phyloP scores from a whole-genome alignment of 2,888 invertebrate genomes.

The Liopterus haemorrhoidalis region DNA sequence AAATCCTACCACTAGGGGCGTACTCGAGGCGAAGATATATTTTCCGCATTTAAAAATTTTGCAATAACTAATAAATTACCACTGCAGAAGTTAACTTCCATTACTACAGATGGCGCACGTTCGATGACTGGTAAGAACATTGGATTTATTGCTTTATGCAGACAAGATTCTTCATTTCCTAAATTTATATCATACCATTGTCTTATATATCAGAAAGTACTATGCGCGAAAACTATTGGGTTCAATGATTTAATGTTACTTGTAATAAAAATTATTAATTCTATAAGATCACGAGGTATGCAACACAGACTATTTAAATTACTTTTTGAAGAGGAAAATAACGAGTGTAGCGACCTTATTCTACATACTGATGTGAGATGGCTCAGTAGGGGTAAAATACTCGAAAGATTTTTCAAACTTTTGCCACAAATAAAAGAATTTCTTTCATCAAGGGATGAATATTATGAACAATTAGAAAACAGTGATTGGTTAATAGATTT shows the following conservation, averaged over 20 bases:
- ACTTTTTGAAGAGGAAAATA: conserved; percentile 28
- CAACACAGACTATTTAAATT: conserved; percentile 23
- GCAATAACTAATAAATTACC: conserved; percentile 18
- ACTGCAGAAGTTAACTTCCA: conserved; percentile 28
- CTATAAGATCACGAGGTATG: conserved; percentile 25
- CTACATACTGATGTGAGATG: conserved; percentile 26
- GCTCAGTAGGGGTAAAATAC: conserved; percentile 26
- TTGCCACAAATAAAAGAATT: conserved; percentile 25
- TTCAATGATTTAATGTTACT: conserved; percentile 18
- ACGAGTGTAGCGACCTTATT: conserved; percentile 16
- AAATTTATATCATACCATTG: conserved; percentile 26
- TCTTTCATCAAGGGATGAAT: conserved; percentile 22
- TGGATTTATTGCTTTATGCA: too few relatives aligned
- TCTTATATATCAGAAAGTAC: conserved; percentile 25
- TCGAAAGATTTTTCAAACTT: conserved; percentile 25
- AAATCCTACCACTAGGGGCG: conserved; percentile 26
- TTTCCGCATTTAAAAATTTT: conserved; percentile 26
- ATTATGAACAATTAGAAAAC: conserved; percentile 25
- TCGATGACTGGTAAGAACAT: conserved; percentile 27
- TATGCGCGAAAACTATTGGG: conserved; percentile 20
- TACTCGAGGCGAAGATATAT: conserved; percentile 27
- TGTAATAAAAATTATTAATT: conserved; percentile 22
- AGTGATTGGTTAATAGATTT: conserved; percentile 28
- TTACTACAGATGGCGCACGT: conserved; percentile 29
- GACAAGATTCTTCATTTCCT: conserved; percentile 23